Percentiles rank a stretch among this genome's conserved stretches.
Evolutionary conservation across 1,140 invertebrate species (phyloP).

Genomic region (Eriocheir sinensis): DNA sequence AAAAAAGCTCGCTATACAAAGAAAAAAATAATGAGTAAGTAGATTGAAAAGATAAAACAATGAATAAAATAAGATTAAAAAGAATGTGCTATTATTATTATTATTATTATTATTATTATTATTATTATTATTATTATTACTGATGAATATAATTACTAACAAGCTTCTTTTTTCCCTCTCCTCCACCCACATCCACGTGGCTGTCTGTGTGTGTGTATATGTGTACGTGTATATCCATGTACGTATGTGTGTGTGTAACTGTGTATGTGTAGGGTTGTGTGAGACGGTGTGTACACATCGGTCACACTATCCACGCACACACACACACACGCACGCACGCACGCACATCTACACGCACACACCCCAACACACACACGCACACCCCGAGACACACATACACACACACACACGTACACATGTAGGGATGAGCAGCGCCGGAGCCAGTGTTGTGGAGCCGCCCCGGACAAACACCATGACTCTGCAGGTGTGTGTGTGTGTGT

Average conservation of each 20-base stretch:
- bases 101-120: too few species aligned
- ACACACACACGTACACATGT: constrained; percentile 8
- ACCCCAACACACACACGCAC: not conserved
- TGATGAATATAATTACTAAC: not conserved
- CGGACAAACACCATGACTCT: too few species aligned
- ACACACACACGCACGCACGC: not conserved
- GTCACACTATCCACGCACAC: too few species aligned
- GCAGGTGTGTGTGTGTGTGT: not conserved
- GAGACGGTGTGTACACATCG: not conserved
- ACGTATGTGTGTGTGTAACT: constrained; percentile 10
- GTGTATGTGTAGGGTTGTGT: constrained; percentile 12
- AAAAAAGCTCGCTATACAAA: too few species aligned
- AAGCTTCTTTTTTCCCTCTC: not conserved
- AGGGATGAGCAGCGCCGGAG: not conserved
- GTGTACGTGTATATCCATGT: not conserved
- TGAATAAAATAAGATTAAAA: too few species aligned
- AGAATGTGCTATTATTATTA: too few species aligned
- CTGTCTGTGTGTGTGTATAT: not conserved
- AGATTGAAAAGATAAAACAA: too few species aligned
- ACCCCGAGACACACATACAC: too few species aligned
- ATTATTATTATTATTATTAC: not conserved
- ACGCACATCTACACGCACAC: too few species aligned
- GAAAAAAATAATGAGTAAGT: too few species aligned
- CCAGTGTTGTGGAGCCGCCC: too few species aligned
- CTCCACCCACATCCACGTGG: not conserved